Conservation (phyloP, 2,113 vertebrate species). For the Ptyas mucosa region DNA sequence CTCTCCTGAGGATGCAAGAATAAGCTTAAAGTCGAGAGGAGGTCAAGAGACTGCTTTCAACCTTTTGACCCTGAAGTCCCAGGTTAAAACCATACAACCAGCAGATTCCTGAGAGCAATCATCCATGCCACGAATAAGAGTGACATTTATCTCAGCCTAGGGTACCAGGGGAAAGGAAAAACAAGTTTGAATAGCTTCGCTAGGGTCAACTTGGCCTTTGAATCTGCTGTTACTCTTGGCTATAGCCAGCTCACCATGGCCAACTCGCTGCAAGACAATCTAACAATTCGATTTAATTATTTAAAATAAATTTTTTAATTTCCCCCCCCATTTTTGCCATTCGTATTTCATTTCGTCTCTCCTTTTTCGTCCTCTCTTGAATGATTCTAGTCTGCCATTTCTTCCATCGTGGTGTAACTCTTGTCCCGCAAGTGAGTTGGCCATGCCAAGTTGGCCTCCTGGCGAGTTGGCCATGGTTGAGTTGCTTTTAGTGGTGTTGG, state of each 20-base stretch:
- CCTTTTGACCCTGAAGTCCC: constrained; percentile 60
- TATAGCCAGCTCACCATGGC: background rate
- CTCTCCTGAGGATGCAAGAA: constrained; percentile 55
- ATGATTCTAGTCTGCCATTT: background rate
- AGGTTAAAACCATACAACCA: constrained; percentile 70
- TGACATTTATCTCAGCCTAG: constrained; percentile 56
- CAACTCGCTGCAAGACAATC: background rate
- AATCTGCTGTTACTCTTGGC: background rate
- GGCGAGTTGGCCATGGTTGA: too few species aligned
- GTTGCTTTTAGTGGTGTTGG: background rate
- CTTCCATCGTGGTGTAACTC: background rate
- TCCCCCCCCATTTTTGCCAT: background rate
- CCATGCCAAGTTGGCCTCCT: background rate
- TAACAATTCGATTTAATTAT: background rate
- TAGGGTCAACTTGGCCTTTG: background rate
- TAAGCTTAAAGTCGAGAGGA: constrained; percentile 64
- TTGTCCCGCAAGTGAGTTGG: background rate
- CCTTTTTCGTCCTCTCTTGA: background rate
- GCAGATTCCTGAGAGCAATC: constrained; percentile 56
- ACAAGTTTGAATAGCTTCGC: background rate
- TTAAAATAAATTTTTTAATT: background rate
- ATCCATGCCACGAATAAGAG: constrained; percentile 49
- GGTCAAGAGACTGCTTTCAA: constrained; percentile 65
- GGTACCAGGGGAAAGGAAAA: constrained; percentile 18
- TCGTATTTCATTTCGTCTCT: background rate